These are phyloP conservation scores for Rhodeus uyekii DNA, from an alignment of 2,797 vertebrate species.

Conservation along the genomic window DNA sequence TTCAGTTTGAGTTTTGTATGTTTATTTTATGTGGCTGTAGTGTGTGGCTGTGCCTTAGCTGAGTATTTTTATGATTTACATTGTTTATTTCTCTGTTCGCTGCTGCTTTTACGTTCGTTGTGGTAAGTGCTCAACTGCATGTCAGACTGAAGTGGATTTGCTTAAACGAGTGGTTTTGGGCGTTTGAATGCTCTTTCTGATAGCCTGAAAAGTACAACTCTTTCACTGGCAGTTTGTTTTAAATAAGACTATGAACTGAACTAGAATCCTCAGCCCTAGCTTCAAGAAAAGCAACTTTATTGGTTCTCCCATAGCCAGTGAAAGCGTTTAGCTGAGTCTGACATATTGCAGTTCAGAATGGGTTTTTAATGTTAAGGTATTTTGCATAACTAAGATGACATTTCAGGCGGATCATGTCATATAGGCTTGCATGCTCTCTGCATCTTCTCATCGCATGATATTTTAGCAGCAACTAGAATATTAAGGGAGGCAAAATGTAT, in stretches of 20 bases:
- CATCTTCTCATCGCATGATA: slow-evolving; percentile 51
- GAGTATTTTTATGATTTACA: slow-evolving; percentile 75
- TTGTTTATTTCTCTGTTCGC: slow-evolving; percentile 81
- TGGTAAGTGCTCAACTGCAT: slow-evolving; percentile 86
- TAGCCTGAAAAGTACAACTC: slow-evolving; percentile 71
- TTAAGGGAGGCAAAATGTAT: neutral
- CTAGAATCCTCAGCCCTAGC: neutral
- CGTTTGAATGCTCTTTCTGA: slow-evolving; percentile 70
- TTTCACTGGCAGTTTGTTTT: slow-evolving; percentile 76
- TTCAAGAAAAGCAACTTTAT: neutral
- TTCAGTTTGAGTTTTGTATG: slow-evolving; percentile 32
- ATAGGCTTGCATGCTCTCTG: slow-evolving; percentile 71
- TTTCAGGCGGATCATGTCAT: slow-evolving; percentile 49
- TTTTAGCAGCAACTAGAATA: neutral
- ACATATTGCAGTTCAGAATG: slow-evolving; percentile 35
- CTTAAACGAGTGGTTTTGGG: slow-evolving; percentile 63
- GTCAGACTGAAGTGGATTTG: slow-evolving; percentile 82
- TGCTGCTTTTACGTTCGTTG: slow-evolving; percentile 86
- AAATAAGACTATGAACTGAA: neutral
- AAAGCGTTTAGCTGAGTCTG: slow-evolving; percentile 70
- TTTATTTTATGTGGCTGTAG: slow-evolving; percentile 39
- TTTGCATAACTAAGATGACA: slow-evolving; percentile 13
- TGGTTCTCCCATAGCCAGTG: slow-evolving; percentile 67
- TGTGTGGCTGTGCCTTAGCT: slow-evolving; percentile 55
- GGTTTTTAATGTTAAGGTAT: slow-evolving; percentile 27